Conservation (phyloP, 2,113 vertebrate genomes). For the Lophochroa leadbeateri region DNA sequence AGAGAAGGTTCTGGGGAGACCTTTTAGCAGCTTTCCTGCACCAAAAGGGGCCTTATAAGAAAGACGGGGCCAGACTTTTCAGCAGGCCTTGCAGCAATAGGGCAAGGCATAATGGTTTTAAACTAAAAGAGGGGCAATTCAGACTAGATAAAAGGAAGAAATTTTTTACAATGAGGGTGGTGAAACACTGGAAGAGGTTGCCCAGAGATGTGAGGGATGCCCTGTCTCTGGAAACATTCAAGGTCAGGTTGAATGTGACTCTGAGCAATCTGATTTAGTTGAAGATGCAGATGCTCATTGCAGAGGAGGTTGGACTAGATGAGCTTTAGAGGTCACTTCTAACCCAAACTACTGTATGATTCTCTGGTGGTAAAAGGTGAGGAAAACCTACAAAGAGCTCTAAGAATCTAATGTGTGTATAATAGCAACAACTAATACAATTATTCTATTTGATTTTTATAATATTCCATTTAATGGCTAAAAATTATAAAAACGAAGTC, state of each 20-base stretch:
- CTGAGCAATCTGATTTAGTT: too few species aligned
- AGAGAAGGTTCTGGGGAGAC: not conserved
- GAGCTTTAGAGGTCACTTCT: not conserved
- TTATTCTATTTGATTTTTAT: not conserved
- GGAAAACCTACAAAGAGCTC: not conserved
- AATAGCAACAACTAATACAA: not conserved
- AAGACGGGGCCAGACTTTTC: not conserved
- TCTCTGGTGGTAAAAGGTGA: not conserved
- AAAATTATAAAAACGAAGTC: not conserved
- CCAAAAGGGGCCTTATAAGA: not conserved
- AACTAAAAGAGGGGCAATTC: not conserved
- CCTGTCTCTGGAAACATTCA: not conserved
- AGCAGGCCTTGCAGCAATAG: not conserved
- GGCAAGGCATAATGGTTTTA: not conserved
- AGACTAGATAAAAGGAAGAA: not conserved
- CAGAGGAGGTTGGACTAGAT: not conserved
- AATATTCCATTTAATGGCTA: not conserved
- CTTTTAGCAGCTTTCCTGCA: not conserved
- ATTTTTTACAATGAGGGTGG: not conserved
- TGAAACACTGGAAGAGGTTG: not conserved
- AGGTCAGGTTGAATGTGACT: not conserved
- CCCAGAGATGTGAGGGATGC: not conserved
- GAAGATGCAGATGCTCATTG: not conserved
- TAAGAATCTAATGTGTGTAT: not conserved
- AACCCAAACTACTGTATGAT: not conserved